Evolutionary conservation across 2,797 vertebrate genomes (phyloP), one percentile per base, ranked within the genome.

Genomic region (Etheostoma perlongum): DNA sequence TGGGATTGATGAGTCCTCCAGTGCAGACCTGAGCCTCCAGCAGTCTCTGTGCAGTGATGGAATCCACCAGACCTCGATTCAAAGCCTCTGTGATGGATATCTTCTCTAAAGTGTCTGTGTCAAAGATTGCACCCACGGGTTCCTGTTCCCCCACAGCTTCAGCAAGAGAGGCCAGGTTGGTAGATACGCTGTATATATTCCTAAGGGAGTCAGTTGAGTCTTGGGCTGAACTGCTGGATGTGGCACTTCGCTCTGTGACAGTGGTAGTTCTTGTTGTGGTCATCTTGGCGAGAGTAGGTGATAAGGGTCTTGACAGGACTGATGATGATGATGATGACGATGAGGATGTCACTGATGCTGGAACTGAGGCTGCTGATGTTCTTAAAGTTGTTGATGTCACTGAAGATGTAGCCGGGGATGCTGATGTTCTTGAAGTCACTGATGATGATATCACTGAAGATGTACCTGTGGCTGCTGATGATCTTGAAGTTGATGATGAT

Each of bases 21-120:
- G 97, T 99, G 91, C 98, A 99, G 44, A 97, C 96, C 90, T 99
- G 98, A 53, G 98, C 98, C 88, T 99, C 98, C 15, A 99, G 94
- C 18, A 99, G 93, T 68, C 97, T 95, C 81, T 98, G 98, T 1
- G 96, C 97, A 0, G 97, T 98, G 90, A 99, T 97, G 57, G 95
- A 95, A 78, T 99, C 98, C 21, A 99, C 91, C 0, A 99, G 95
- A 77, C 95, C 96, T 61, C 96, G 91, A 79, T 96, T 94, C 46
- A 97, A 91, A 12, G 96, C 97, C 81, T 98, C 97, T 0, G 90
- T 92, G 69, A 99, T 93, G 0, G 96, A 96, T 85, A 99, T 96
- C 81, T 99, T 99, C 86, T 99, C 97, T 52, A 98, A 66, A 72
- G 91, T 96, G 54, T 99, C 97, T 0, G 96, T 96, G 92, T 99